phyloP scores from a whole-genome alignment of 2,113 vertebrate species.

The Anoura caudifer region DNA sequence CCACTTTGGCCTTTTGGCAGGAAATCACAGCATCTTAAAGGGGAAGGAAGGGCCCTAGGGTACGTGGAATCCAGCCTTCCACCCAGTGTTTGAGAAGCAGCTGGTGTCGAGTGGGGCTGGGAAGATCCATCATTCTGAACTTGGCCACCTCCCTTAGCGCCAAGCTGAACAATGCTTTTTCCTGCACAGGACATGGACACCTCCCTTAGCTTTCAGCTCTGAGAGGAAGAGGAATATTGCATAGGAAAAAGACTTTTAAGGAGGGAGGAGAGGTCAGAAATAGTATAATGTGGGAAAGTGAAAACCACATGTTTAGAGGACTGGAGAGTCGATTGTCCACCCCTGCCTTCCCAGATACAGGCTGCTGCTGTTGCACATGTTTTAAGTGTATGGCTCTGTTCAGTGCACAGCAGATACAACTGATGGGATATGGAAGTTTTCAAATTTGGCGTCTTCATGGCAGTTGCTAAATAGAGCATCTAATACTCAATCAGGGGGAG shows the following conservation, averaged over 20 bases:
- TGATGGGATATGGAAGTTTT: not conserved
- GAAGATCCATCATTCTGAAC: not conserved
- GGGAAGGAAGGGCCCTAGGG: not conserved
- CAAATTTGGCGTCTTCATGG: not conserved
- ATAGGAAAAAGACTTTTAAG: not conserved
- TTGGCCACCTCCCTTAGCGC: not conserved
- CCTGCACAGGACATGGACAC: constrained; percentile 6
- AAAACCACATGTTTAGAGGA: rapidly evolving
- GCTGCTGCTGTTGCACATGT: not conserved
- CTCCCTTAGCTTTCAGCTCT: not conserved
- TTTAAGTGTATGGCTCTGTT: not conserved
- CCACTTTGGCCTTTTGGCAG: not conserved
- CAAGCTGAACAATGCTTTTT: constrained; percentile 18
- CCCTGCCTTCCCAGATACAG: not conserved
- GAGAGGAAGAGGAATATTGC: not conserved
- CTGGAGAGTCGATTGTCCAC: not conserved
- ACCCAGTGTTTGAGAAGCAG: not conserved
- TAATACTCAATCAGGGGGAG: not conserved
- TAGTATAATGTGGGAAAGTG: not conserved
- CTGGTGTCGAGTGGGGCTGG: not conserved
- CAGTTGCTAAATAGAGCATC: not conserved
- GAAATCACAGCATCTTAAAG: not conserved
- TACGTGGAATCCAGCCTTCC: not conserved
- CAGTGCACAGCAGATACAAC: not conserved
- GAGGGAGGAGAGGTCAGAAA: not conserved